A percentile compares a stretch with the other conserved stretches of the same genome.
These are phyloP conservation scores for Diadophis punctatus DNA, from an alignment of 2,113 vertebrate genomes.

Conservation along the genomic window DNA sequence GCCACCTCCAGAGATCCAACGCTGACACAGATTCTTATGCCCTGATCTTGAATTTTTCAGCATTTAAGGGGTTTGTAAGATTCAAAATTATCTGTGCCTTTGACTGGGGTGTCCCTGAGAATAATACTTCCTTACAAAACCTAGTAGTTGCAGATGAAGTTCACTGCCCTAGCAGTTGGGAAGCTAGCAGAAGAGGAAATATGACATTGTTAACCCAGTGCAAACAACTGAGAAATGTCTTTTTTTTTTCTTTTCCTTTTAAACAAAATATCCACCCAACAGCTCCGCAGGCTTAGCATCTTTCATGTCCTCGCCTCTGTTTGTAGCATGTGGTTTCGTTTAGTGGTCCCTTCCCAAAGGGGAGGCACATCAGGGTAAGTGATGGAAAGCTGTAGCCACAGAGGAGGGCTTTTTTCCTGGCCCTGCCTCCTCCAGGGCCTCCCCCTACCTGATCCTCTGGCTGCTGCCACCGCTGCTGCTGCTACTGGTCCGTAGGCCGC, in stretches of 20 bases:
- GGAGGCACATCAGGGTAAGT: constrained; percentile 69
- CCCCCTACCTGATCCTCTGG: constrained; percentile 99
- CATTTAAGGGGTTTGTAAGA: background rate
- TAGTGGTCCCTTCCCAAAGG: constrained; percentile 51
- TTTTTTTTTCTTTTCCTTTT: background rate
- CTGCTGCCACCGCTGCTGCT: constrained; percentile 90
- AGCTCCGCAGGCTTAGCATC: constrained; percentile 31
- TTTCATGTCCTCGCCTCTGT: constrained; percentile 39
- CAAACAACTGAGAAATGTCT: constrained; percentile 30
- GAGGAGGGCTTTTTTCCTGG: constrained; percentile 91
- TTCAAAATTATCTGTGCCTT: background rate
- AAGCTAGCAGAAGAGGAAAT: background rate
- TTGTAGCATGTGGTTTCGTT: constrained; percentile 29
- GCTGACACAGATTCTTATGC: background rate
- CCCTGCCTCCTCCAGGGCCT: constrained; percentile 86
- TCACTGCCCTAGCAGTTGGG: background rate
- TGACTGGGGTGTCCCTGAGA: background rate
- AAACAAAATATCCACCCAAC: constrained; percentile 30
- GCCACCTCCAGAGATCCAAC: background rate
- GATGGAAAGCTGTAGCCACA: constrained; percentile 89
- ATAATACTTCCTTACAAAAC: fast-evolving
- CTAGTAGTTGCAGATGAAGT: background rate
- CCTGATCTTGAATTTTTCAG: background rate
- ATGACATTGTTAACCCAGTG: background rate
- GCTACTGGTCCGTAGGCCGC: constrained; percentile 96